Base-by-base conservation (phyloP, 2,888 invertebrate genomes). In the Calameuta filiformis region DNA sequence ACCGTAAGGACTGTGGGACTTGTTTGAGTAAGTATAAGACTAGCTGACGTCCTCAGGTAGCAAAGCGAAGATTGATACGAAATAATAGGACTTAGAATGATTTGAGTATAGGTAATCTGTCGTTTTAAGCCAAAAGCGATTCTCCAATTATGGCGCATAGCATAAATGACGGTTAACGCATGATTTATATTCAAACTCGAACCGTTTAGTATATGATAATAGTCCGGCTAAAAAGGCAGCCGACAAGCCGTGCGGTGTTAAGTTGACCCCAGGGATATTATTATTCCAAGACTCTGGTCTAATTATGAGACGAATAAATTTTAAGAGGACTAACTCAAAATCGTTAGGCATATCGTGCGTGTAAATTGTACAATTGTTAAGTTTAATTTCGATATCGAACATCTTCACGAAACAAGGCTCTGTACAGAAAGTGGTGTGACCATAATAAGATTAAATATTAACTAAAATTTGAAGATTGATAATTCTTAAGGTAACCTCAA, bases 151-250 rank as follows among this genome's bases (percentile, higher is more conserved):
- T 34, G 30, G 9, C 15, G 71, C 71, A 31, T 15, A 73, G 23
- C 23, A 30, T 74, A 74, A 74, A 35, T 35, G 37, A 34, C 35
- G 34, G 35, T 35, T 74, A 74, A 37, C 74, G 6, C 0, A 1
- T 23, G 74, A 74, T 74, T 74, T 74, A 74, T 74, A 74, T 74
- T 74, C 35, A 74, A 15, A 37, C 74, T 37, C 9, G 11, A 74
- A 31, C 34, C 35, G 35, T 34, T 74, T 74, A 74, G 74, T 34
- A 74, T 74, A 74, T 74, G 35, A 74, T 74, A 74, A 74, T 74
- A 35, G 35, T 11, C 15, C 12, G 12, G 74, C 23, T 37, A 74
- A 71, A 73, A 35, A 74, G 56, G 35, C 35, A 34, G 74, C 74
- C 74, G 74, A 74, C 35, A 74, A 34, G 23, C 35, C 34, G 35